Evolutionary conservation across 2,797 vertebrate genomes (phyloP), one percentile per base, ranked within the genome.

Genomic region (Novumbra hubbsi): DNA sequence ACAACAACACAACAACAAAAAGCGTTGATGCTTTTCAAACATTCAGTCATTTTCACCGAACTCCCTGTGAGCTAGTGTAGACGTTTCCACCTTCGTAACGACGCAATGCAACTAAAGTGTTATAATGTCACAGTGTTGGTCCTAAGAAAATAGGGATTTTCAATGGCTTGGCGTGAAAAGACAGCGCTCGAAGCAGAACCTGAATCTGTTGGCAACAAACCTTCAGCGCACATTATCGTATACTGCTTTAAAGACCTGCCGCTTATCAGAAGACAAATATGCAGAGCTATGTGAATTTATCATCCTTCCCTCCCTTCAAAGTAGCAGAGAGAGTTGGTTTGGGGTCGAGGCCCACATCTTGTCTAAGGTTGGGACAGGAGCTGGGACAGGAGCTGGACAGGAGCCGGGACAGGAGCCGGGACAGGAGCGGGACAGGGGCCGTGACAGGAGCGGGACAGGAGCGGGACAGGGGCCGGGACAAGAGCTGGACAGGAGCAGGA

Each of bases 271-370:
- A 86, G 78, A 88, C 85, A 86, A 88, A 92, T 86, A 92, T 90
- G 90, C 86, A 88, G 85, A 90, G 90, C 86, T 87, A 88, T 85
- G 86, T 84, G 84, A 88, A 88, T 86, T 83, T 76, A 81, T 86
- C 79, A 75, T 73, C 81, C 45, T 79, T 76, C 85, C 84, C 84
- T 81, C 85, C 83, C 64, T 90, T 90, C 86, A 92, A 89, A 91
- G 85, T 73, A 89, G 88, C 77, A 76, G 78, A 73, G 81, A 87
- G 87, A 85, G 83, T 79, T 71, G 66, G 82, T 69, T 41, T 60
- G 17, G 50, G 49, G n/a, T 21, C 7, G 41, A 50, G 74, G 69
- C 48, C 68, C 65, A 75, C 68, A 74, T 60, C 70, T 24, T 67
- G 70, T 50, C 34, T 11, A 8, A n/a, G 27, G 5, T 4, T 52